Base-by-base conservation (phyloP, 2,797 vertebrate genomes). In the Perodicticus potto region DNA sequence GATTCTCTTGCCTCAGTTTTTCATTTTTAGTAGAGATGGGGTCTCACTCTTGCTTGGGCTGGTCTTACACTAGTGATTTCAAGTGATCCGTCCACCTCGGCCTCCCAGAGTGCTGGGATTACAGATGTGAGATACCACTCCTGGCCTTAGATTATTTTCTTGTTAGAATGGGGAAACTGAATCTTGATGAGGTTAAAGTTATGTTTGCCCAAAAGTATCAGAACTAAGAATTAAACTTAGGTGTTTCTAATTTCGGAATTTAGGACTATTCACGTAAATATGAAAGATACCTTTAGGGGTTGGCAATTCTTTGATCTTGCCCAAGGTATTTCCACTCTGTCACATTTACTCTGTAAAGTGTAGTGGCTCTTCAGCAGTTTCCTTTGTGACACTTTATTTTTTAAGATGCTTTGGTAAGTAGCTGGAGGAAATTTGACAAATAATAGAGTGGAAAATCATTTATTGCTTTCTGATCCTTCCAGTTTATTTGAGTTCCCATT, bases 361-460 rank as follows among this genome's bases (percentile, higher is more conserved):
- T 63, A 55, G 0, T 80, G 19, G 13, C 53, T 91, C 69, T 85
- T 61, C 11, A 87, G 22, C 32, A 70, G 76, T 92, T 84, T 89
- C 22, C 32, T 95, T 43, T 93, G 74, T 74, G 69, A 91, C 72
- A 63, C 32, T 69, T 88, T n/a, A 49, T 81, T 27, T 86, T 92
- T n/a, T 74, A 7, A 70, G 37, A 40, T 87, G 34, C 55, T 87
- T 61, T 74, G 55, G 25, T 81, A 81, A 59, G 25, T 81, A 81
- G 45, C 61, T 82, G 40, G 61, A 86, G 74, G 19, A 86, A 93
- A 93, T 86, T 32, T 70, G 53, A 73, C 34, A 61, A 59, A 49
- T 80, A 74, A 27, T 57, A 92, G 82, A 92, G 76, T 49, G 17
- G 43, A 92, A 90, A 74, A 27, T n/a, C 34, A 34, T 40, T 69